phyloP scores from a whole-genome alignment of 2,113 vertebrate genomes.

The Sitta europaea region DNA sequence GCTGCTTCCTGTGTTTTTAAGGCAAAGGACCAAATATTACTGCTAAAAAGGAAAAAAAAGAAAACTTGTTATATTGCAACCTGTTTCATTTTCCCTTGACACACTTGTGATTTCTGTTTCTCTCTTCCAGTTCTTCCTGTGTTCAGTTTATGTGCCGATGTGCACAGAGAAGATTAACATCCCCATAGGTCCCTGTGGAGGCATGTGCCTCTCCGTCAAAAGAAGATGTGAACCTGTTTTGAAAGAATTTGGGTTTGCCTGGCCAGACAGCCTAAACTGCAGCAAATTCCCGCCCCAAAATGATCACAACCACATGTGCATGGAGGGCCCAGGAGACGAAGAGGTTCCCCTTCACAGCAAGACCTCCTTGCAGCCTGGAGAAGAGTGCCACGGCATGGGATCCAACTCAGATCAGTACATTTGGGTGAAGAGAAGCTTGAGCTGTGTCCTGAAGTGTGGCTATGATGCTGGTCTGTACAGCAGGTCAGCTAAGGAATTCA shows the following conservation, averaged over 20 bases:
- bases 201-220: conserved; percentile 97
- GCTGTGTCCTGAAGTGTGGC: conserved; percentile 91
- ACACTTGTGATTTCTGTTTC: not conserved
- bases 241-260: conserved; percentile 94
- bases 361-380: conserved; percentile 79
- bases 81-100: not conserved
- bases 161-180: conserved; percentile 98
- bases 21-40: not conserved
- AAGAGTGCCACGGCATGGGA: conserved; percentile 88
- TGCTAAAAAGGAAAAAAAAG: not conserved
- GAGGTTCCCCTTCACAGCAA: conserved; percentile 85
- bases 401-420: conserved; percentile 87
- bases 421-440: conserved; percentile 93
- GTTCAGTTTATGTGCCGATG: conserved; percentile 97
- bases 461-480: conserved; percentile 93
- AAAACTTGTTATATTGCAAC: not conserved
- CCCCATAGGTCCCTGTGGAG: conserved; percentile 94
- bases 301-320: conserved; percentile 98
- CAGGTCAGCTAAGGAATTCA: conserved; percentile 91
- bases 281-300: conserved; percentile 97
- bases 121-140: conserved; percentile 91
- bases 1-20: conserved; percentile 10
- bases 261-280: conserved; percentile 95
- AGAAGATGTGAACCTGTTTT: conserved; percentile 92
- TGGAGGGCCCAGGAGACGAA: conserved; percentile 96